Conservation (phyloP, 2,113 vertebrate species). For the Microtus pennsylvanicus region DNA sequence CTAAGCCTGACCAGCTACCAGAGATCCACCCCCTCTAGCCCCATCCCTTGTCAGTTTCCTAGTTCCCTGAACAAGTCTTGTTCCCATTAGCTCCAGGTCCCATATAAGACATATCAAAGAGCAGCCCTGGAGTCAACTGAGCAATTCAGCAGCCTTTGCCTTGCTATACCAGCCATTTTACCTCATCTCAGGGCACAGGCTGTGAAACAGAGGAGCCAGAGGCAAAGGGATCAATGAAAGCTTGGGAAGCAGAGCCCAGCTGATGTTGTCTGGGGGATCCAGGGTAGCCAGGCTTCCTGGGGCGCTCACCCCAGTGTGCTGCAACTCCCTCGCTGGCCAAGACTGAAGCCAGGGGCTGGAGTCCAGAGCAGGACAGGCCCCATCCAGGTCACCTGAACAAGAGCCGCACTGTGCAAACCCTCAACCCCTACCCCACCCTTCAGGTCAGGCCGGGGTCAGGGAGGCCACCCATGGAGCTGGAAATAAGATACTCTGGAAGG, state of each 20-base stretch:
- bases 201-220: background rate
- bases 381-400: constrained; percentile 67
- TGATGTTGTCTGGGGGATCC: constrained; percentile 7
- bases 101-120: background rate
- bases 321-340: background rate
- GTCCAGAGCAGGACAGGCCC: constrained; percentile 22
- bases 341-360: constrained; percentile 18
- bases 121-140: background rate
- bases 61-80: background rate
- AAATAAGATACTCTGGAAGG: constrained; percentile 41
- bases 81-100: background rate
- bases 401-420: constrained; percentile 55
- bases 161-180: background rate
- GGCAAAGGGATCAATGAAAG: constrained; percentile 1
- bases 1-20: background rate
- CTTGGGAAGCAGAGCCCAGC: constrained; percentile 28
- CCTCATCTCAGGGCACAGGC: background rate
- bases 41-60: background rate
- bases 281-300: background rate
- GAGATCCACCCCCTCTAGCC: background rate
- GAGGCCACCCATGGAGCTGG: constrained; percentile 64
- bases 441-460: constrained; percentile 50
- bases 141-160: background rate
- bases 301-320: background rate
- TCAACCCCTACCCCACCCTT: background rate